Conservation (phyloP, 2,888 invertebrate species). For the Tribolium freemani region DNA sequence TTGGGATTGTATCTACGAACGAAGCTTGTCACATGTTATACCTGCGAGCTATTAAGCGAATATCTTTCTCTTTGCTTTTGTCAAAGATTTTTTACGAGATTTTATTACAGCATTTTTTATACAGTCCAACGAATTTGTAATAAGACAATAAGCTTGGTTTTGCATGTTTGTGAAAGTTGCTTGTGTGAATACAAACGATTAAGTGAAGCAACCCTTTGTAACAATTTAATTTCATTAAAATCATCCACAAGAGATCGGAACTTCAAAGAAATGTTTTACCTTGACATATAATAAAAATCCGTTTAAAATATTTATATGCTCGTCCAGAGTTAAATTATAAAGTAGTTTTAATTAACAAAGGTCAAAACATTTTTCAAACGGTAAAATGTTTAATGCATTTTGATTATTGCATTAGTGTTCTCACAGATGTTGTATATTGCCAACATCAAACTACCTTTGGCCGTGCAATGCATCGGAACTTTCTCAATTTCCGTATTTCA, state of each 20-base stretch:
- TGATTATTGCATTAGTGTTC: neutral
- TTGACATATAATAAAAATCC: too few species aligned
- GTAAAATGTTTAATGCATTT: neutral
- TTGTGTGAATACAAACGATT: neutral
- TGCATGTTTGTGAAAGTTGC: neutral
- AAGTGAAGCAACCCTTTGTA: neutral
- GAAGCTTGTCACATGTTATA: conserved; percentile 17
- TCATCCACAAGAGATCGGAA: neutral
- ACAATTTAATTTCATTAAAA: neutral
- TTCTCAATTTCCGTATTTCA: conserved; percentile 32
- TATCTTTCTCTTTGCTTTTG: neutral
- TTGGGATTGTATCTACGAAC: neutral
- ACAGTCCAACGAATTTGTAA: neutral
- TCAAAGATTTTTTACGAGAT: neutral
- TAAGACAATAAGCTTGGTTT: neutral
- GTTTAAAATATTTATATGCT: too few species aligned
- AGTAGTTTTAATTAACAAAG: too few species aligned
- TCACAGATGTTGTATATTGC: too few species aligned
- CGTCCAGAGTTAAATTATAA: too few species aligned
- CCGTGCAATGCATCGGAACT: conserved; percentile 42
- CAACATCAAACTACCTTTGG: conserved; percentile 9
- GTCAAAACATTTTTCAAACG: neutral
- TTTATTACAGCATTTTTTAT: too few species aligned
- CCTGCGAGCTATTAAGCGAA: conserved; percentile 4
- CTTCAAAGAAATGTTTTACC: too few species aligned